Conservation (phyloP, 1,140 invertebrate species). For the Coptotermes formosanus region DNA sequence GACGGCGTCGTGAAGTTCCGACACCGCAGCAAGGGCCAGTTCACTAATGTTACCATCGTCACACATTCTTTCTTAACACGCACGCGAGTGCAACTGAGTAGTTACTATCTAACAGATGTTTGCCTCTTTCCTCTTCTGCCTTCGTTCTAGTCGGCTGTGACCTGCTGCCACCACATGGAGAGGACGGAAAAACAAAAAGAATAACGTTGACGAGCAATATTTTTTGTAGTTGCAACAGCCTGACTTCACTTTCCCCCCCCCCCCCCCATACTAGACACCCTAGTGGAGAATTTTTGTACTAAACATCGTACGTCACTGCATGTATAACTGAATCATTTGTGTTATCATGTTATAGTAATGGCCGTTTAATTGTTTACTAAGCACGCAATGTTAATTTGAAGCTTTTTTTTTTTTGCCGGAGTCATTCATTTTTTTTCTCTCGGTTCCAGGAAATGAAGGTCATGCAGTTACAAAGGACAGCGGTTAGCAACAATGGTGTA, state of each 20-base stretch:
- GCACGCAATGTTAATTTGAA: too few species aligned
- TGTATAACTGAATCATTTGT: neutral
- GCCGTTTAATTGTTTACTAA: too few species aligned
- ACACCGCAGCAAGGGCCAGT: neutral
- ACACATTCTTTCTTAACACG: neutral
- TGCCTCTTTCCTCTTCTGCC: neutral
- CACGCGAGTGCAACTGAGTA: neutral
- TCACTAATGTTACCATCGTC: neutral
- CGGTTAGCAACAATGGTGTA: neutral
- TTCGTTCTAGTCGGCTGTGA: too few species aligned
- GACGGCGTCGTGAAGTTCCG: constrained; percentile 43
- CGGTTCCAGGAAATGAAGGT: neutral
- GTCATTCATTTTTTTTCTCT: neutral
- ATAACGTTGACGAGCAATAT: constrained; percentile 1
- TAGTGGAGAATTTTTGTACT: constrained; percentile 6
- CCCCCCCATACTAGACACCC: neutral
- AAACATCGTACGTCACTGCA: neutral
- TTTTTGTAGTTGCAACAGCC: constrained; percentile 18
- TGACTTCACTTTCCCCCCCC: neutral
- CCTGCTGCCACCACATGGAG: constrained; percentile 11
- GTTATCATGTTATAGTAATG: neutral
- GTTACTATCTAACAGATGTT: neutral
- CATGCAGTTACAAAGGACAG: neutral
- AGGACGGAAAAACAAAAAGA: neutral
- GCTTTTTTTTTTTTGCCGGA: too few species aligned